Conservation (phyloP, 1,140 invertebrate species). For the Scaptomyza pallida region DNA sequence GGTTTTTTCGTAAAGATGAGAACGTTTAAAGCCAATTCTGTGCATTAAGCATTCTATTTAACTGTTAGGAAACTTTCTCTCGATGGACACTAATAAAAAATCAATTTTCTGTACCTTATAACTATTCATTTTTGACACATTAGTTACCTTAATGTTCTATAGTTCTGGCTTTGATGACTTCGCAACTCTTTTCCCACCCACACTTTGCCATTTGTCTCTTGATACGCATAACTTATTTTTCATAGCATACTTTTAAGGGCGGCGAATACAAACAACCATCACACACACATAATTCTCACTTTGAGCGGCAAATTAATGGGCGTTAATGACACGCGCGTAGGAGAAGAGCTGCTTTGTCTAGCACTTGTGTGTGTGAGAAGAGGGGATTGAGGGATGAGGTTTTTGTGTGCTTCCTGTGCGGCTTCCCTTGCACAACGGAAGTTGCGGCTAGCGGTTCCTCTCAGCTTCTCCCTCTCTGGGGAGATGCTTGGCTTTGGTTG, state of each 20-base stretch:
- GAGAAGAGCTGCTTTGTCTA: slow-evolving; percentile 30
- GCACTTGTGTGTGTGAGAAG: slow-evolving; percentile 26
- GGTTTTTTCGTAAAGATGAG: too few species aligned
- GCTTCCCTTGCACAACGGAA: slow-evolving; percentile 64
- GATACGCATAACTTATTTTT: slow-evolving; percentile 68
- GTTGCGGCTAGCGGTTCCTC: slow-evolving; percentile 37
- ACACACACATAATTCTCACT: slow-evolving; percentile 56
- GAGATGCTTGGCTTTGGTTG: slow-evolving; percentile 1
- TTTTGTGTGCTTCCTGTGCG: slow-evolving; percentile 39
- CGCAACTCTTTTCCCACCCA: background rate
- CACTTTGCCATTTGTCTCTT: background rate
- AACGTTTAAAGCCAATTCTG: too few species aligned
- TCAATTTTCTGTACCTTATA: too few species aligned
- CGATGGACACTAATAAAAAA: too few species aligned
- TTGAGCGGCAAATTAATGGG: slow-evolving; percentile 76
- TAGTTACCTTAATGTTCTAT: background rate
- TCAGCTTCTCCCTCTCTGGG: background rate
- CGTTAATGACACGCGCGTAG: slow-evolving; percentile 65
- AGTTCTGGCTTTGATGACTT: background rate
- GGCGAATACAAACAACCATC: slow-evolving; percentile 23
- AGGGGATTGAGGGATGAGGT: slow-evolving; percentile 3
- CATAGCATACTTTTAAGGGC: slow-evolving; percentile 71
- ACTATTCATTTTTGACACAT: background rate
- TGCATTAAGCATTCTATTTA: too few species aligned
- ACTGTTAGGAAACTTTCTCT: too few species aligned